A percentile compares a stretch with the other conserved stretches of the same genome.
Conservation (phyloP, 1,140 invertebrate species). For the Meloidogyne floridensis region DNA sequence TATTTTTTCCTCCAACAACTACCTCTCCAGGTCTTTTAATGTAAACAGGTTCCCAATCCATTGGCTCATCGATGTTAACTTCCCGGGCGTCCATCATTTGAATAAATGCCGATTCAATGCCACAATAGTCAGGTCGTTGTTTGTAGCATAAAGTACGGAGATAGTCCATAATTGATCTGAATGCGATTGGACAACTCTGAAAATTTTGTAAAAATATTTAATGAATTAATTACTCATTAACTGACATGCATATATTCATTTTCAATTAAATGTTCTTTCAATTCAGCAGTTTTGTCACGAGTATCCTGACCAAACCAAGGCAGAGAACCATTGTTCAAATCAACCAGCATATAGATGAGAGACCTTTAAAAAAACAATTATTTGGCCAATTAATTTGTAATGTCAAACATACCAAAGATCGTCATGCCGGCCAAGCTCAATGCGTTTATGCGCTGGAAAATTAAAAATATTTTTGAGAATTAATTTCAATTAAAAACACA, state of each 20-base stretch:
- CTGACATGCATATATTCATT: constrained; percentile 9
- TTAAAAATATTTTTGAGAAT: background rate
- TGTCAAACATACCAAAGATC: background rate
- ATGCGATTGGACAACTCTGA: background rate
- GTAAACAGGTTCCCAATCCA: background rate
- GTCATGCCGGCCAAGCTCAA: background rate
- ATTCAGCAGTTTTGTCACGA: background rate
- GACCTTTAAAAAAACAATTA: background rate
- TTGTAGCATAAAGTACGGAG: background rate
- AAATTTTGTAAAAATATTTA: background rate
- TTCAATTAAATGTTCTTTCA: constrained; percentile 7
- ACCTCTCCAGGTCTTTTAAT: background rate
- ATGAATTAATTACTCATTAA: background rate
- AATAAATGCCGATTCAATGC: background rate
- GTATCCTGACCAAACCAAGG: background rate
- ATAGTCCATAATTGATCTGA: background rate
- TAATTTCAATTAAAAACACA: background rate
- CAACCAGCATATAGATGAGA: background rate
- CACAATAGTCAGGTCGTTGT: background rate
- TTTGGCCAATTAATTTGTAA: no score
- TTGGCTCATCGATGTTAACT: background rate
- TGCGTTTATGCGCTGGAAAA: background rate
- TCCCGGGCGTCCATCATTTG: background rate
- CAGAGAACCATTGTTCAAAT: background rate
- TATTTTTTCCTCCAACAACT: no score